Conservation (phyloP, 2,113 vertebrate species). For the Gnathonemus echidnorhynchus region DNA sequence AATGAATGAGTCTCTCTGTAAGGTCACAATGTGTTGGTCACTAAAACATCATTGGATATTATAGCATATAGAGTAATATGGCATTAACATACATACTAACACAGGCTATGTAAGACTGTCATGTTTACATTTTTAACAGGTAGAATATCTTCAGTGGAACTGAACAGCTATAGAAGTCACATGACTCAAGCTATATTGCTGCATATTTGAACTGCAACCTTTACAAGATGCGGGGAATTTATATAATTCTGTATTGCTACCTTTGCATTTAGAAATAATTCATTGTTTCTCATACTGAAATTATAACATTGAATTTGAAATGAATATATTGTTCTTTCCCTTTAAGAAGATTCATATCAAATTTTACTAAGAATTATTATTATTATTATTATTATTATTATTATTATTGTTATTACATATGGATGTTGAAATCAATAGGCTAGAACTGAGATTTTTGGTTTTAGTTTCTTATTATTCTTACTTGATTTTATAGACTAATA, state of each 20-base stretch:
- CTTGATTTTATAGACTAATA: background rate
- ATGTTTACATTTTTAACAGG: conserved; percentile 10
- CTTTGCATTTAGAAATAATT: background rate
- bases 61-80: conserved; percentile 38
- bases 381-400: background rate
- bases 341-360: background rate
- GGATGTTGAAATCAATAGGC: background rate
- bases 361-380: background rate
- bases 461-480: background rate
- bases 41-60: conserved; percentile 46
- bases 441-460: background rate
- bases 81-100: conserved; percentile 39
- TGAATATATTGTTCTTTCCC: background rate
- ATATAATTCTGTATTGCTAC: background rate
- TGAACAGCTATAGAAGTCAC: background rate
- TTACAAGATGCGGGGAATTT: background rate
- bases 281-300: background rate
- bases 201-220: background rate
- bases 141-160: background rate
- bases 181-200: background rate
- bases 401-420: background rate
- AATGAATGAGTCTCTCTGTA: conserved; percentile 60
- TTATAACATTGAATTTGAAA: background rate
- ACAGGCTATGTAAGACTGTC: conserved; percentile 35
- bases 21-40: conserved; percentile 58